Evolutionary conservation across 35 echinoderm and acorn worm genomes (phyloP).

Genomic region (Acanthaster planci): DNA sequence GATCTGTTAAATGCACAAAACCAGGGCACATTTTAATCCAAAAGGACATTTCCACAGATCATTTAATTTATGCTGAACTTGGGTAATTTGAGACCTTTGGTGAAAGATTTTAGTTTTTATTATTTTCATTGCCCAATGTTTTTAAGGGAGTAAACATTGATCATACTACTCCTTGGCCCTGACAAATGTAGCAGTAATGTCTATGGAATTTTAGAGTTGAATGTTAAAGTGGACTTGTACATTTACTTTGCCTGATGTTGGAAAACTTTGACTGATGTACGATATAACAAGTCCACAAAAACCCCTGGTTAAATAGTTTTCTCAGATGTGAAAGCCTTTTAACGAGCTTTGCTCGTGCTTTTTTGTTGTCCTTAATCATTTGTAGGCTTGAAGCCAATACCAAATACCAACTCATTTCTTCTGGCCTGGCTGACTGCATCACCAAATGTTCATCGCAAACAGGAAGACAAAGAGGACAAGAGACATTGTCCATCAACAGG

Average conservation of each 20-base stretch:
- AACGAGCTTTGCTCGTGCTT: neutral
- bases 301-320: neutral
- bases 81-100: too few relatives aligned
- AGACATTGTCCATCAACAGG: neutral
- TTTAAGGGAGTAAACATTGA: too few relatives aligned
- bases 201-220: neutral
- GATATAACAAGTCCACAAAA: neutral
- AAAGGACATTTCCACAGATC: too few relatives aligned
- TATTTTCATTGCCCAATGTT: too few relatives aligned
- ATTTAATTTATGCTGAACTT: too few relatives aligned
- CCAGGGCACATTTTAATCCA: too few relatives aligned
- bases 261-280: too few relatives aligned
- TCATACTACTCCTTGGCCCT: too few relatives aligned
- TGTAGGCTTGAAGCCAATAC: neutral
- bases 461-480: neutral
- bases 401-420: neutral
- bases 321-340: neutral
- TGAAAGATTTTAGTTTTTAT: too few relatives aligned
- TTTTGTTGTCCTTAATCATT: neutral
- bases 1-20: too few relatives aligned
- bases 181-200: neutral
- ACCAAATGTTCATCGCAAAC: neutral
- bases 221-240: neutral
- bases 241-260: neutral
- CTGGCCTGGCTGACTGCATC: neutral